Evolutionary conservation across 2,797 vertebrate species (phyloP).

Genomic region (Sparidentex hasta): DNA sequence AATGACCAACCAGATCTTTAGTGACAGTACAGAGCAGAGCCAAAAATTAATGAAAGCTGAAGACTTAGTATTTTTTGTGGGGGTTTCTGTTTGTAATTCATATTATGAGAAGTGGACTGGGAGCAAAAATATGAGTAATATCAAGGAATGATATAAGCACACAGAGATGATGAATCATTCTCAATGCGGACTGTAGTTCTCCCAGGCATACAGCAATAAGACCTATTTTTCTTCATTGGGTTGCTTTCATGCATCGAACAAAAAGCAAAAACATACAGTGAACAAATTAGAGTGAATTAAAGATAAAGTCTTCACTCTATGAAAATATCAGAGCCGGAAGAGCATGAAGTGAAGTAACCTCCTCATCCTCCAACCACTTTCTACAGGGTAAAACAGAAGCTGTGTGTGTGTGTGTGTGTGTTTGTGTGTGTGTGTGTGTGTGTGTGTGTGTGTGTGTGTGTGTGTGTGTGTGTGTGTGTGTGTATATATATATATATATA

Average conservation of each 20-base stretch:
- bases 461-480: no score
- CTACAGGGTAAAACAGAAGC: not conserved
- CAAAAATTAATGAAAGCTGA: slow-evolving; percentile 46
- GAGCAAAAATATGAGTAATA: slow-evolving; percentile 31
- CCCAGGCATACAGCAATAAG: slow-evolving; percentile 8
- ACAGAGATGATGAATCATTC: slow-evolving; percentile 35
- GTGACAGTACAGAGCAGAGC: slow-evolving; percentile 48
- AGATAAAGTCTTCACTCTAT: slow-evolving; percentile 15
- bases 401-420: no score
- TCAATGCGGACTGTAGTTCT: slow-evolving; percentile 15
- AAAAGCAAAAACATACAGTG: slow-evolving; percentile 16
- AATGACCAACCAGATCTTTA: slow-evolving; percentile 61
- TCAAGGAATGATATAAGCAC: slow-evolving; percentile 15
- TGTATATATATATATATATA: no score
- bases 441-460: no score
- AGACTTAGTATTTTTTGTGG: slow-evolving; percentile 15
- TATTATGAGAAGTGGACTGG: slow-evolving; percentile 27
- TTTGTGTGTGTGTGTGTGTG: no score
- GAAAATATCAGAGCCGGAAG: slow-evolving; percentile 4
- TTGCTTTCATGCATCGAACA: slow-evolving; percentile 2
- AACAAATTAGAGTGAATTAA: slow-evolving; percentile 11
- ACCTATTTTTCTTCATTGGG: slow-evolving; percentile 20
- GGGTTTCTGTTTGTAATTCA: slow-evolving; percentile 36
- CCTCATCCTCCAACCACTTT: not conserved
- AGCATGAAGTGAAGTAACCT: not conserved